These are phyloP conservation scores for Metopolophium dirhodum DNA, from an alignment of 1,140 invertebrate genomes.

Conservation along the genomic window DNA sequence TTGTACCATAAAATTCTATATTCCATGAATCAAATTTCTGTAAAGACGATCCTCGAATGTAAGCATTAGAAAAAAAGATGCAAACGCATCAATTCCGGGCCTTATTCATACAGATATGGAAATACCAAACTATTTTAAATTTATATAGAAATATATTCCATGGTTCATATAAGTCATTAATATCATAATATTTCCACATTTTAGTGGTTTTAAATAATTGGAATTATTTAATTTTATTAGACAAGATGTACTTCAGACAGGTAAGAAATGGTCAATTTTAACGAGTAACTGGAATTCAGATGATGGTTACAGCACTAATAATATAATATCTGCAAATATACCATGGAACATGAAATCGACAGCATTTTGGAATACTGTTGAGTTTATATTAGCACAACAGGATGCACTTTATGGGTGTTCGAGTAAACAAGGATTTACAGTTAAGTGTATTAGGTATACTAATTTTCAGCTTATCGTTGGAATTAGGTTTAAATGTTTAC, in stretches of 20 bases:
- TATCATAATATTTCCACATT: neutral
- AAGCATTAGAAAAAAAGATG: too few species aligned
- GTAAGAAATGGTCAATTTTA: conserved; percentile 26
- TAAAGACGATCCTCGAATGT: too few species aligned
- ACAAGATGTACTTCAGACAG: conserved; percentile 16
- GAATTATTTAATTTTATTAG: conserved; percentile 2
- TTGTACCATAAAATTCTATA: too few species aligned
- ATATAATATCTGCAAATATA: neutral
- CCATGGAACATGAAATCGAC: conserved; percentile 23
- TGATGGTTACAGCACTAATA: neutral
- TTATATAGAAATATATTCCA: neutral
- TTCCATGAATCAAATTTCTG: too few species aligned
- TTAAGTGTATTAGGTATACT: neutral
- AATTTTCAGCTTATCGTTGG: neutral
- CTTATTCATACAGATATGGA: neutral
- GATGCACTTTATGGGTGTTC: conserved; percentile 9
- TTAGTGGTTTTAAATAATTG: too few species aligned
- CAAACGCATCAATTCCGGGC: too few species aligned
- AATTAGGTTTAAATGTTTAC: too few species aligned
- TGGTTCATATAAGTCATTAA: neutral
- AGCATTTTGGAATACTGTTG: conserved; percentile 13
- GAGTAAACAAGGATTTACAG: conserved; percentile 35
- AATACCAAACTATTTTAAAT: neutral
- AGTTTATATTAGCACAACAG: conserved; percentile 24
- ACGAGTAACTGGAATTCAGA: conserved; percentile 33